A percentile compares a stretch with the other conserved stretches of the same genome.
These are phyloP conservation scores for Merops nubicus DNA, from an alignment of 2,113 vertebrate genomes.

Conservation along the genomic window DNA sequence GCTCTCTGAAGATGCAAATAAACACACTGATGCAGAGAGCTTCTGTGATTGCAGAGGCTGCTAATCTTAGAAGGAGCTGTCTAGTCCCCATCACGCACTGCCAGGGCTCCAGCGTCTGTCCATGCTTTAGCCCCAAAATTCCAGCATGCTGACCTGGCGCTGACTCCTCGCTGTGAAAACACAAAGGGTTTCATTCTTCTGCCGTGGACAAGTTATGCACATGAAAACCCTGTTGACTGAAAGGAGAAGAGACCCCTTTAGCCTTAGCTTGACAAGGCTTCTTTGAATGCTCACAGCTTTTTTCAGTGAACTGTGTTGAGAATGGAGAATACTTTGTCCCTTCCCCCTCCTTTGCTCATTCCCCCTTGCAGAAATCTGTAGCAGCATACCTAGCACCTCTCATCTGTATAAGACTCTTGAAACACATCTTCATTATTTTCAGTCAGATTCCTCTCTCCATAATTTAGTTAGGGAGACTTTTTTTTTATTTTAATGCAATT, in stretches of 20 bases:
- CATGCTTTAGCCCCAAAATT: neutral
- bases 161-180: neutral
- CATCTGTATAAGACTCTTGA: neutral
- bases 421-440: neutral
- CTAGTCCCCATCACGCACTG: neutral
- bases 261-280: neutral
- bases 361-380: neutral
- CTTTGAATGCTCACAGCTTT: neutral
- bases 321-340: neutral
- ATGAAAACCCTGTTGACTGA: neutral
- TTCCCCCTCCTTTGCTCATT: neutral
- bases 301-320: neutral
- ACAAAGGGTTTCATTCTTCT: conserved; percentile 24
- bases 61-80: neutral
- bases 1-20: neutral
- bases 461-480: neutral
- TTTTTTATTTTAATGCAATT: neutral
- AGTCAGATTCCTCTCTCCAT: neutral
- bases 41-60: neutral
- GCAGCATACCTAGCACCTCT: neutral
- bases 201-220: neutral
- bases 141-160: neutral
- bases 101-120: neutral
- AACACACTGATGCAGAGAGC: neutral
- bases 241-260: neutral